A percentile compares a stretch with the other conserved stretches of the same genome.
These are phyloP conservation scores for Numenius arquata DNA, from an alignment of 2,113 vertebrate species.

Conservation along the genomic window DNA sequence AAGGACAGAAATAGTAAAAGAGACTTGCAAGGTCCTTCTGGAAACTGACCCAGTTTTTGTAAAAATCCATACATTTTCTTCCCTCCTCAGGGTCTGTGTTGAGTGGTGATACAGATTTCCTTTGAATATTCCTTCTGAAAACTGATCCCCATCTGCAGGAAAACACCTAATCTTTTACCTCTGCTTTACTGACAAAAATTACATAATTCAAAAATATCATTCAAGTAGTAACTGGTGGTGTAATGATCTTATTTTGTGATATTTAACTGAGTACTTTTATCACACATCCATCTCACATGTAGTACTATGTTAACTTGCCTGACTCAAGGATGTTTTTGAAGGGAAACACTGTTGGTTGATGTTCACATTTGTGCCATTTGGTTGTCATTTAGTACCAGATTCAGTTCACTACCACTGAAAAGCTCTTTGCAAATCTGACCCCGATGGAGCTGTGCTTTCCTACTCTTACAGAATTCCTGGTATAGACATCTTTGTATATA, in stretches of 20 bases:
- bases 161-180: background rate
- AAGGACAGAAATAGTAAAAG: background rate
- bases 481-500: background rate
- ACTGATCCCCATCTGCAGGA: rapidly evolving
- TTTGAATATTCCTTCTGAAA: background rate
- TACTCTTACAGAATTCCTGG: background rate
- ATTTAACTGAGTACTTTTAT: background rate
- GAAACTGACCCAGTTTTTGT: background rate
- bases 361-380: background rate
- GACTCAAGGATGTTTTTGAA: background rate
- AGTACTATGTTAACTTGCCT: background rate
- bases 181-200: background rate
- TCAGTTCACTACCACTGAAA: background rate
- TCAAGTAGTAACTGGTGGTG: background rate
- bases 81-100: rapidly evolving
- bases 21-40: background rate
- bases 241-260: background rate
- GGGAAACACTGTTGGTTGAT: background rate
- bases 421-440: background rate
- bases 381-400: background rate
- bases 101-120: background rate
- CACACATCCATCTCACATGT: too few relatives aligned
- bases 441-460: background rate
- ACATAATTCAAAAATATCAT: background rate
- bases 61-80: background rate